Conservation (phyloP, 2,888 invertebrate genomes). For the Amblyteles armatorius region DNA sequence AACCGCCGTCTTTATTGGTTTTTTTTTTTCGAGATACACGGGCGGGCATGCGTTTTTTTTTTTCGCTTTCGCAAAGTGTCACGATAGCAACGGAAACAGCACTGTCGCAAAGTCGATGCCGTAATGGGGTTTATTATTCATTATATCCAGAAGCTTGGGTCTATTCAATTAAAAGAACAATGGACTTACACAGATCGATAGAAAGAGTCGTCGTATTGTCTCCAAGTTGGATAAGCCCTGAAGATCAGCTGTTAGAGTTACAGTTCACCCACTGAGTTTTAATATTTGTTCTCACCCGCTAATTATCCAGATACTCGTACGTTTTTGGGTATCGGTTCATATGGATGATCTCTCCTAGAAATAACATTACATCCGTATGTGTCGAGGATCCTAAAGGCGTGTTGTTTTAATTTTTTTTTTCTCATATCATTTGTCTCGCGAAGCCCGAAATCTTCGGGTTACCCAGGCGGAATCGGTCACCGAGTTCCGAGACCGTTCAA, state of each 20-base stretch:
- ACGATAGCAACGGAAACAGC: constrained; percentile 13
- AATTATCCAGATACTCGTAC: constrained; percentile 66
- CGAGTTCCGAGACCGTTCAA: constrained; percentile 1
- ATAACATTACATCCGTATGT: constrained; percentile 70
- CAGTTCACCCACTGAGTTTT: constrained; percentile 58
- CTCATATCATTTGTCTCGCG: constrained; percentile 46
- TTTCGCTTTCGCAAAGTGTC: neutral
- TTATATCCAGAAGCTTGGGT: constrained; percentile 64
- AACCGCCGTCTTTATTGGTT: neutral
- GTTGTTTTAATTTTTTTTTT: constrained; percentile 42
- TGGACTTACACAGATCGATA: constrained; percentile 67
- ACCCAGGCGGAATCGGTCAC: constrained; percentile 3
- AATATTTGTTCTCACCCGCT: constrained; percentile 62
- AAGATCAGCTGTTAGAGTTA: constrained; percentile 66
- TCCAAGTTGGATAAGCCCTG: constrained; percentile 65
- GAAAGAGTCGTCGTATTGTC: constrained; percentile 65
- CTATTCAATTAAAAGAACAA: constrained; percentile 66
- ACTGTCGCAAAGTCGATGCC: constrained; percentile 3
- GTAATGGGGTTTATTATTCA: constrained; percentile 19
- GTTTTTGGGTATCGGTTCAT: constrained; percentile 65
- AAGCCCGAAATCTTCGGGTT: constrained; percentile 58
- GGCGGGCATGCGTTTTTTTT: constrained; percentile 47
- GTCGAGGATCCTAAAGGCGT: constrained; percentile 63
- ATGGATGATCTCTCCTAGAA: constrained; percentile 68
- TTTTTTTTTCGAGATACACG: constrained; percentile 12